Evolutionary conservation across 2,888 invertebrate species (phyloP).

Genomic region (Patella depressa): DNA sequence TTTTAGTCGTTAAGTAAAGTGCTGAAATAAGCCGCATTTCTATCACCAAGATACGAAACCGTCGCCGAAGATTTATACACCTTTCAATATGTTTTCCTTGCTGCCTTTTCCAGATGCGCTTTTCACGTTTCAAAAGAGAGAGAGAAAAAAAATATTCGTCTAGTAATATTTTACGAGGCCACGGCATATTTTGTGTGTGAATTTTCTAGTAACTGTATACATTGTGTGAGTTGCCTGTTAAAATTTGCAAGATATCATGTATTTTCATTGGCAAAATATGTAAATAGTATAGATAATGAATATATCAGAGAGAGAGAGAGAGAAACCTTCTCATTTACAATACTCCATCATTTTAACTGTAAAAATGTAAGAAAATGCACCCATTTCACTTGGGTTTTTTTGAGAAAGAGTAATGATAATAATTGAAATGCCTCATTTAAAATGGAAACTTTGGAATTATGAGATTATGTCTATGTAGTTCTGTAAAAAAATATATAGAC

Average conservation of each 20-base stretch:
- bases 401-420: neutral
- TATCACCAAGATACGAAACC: neutral
- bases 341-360: neutral
- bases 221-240: neutral
- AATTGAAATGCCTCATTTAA: neutral
- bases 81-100: neutral
- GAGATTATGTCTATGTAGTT: neutral
- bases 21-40: constrained; percentile 2
- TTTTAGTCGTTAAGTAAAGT: constrained; percentile 2
- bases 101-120: constrained; percentile 1
- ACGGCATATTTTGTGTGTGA: constrained; percentile 4
- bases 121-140: neutral
- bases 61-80: neutral
- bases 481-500: no score
- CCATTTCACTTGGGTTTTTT: no score
- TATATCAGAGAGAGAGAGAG: neutral
- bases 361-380: no score
- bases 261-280: neutral
- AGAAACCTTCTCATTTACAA: neutral
- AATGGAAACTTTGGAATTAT: constrained; percentile 5
- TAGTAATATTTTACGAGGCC: neutral
- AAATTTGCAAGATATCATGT: constrained; percentile 1
- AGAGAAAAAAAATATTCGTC: neutral
- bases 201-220: neutral
- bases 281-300: neutral